phyloP scores from a whole-genome alignment of 2,113 vertebrate species.

The Thermophis baileyi region DNA sequence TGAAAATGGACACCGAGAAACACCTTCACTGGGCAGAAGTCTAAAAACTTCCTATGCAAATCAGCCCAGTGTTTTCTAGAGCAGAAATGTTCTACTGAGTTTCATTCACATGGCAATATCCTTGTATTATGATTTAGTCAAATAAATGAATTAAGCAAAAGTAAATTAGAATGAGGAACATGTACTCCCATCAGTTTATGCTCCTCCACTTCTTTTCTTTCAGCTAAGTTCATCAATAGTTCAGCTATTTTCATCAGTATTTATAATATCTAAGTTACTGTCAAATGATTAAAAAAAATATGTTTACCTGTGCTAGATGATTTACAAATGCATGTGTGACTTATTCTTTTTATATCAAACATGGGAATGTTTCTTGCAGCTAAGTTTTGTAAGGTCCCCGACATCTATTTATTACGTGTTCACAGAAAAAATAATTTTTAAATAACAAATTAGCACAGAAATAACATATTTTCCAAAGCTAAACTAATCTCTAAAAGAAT shows the following conservation, averaged over 20 bases:
- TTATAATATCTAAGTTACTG: neutral
- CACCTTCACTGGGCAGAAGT: constrained; percentile 52
- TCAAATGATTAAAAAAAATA: neutral
- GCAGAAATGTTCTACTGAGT: constrained; percentile 38
- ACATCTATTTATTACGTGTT: neutral
- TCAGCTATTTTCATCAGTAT: neutral
- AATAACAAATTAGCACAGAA: neutral
- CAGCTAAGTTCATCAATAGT: neutral
- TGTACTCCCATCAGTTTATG: neutral
- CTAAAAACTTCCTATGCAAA: constrained; percentile 45
- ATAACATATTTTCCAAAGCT: neutral
- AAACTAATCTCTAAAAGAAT: neutral
- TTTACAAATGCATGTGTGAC: neutral
- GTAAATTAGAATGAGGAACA: neutral
- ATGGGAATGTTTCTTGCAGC: neutral
- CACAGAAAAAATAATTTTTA: neutral
- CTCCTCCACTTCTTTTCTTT: neutral
- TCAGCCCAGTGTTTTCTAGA: constrained; percentile 28
- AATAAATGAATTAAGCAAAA: neutral
- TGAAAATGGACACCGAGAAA: no score
- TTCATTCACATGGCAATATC: constrained; percentile 43
- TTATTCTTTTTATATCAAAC: neutral
- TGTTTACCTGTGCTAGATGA: neutral
- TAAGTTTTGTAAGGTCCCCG: neutral
- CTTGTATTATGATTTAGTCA: neutral